phyloP scores from a whole-genome alignment of 2,888 invertebrate species.

The Plebejus anna region DNA sequence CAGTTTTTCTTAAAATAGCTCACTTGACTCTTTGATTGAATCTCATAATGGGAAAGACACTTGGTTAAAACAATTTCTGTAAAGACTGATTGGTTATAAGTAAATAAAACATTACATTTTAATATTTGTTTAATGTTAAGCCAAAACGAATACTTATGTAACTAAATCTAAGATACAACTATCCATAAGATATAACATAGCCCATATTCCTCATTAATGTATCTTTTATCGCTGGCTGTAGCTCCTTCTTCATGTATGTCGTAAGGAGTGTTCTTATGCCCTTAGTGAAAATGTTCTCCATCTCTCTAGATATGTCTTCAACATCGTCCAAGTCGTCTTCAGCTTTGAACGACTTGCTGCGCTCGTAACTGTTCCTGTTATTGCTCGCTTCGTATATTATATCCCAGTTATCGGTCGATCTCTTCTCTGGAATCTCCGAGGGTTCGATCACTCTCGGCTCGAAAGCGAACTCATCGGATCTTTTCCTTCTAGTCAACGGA shows the following conservation, averaged over 20 bases:
- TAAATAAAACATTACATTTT: background rate
- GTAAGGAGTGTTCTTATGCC: constrained; percentile 90
- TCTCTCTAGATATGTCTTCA: constrained; percentile 86
- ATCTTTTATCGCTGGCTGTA: constrained; percentile 92
- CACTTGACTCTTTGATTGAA: background rate
- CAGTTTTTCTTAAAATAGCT: background rate
- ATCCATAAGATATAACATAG: constrained; percentile 91
- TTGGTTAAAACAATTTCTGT: background rate
- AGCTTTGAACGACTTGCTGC: constrained; percentile 71
- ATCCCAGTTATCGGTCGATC: constrained; percentile 60
- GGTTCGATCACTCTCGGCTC: constrained; percentile 53
- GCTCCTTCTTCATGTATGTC: constrained; percentile 89
- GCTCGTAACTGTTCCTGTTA: constrained; percentile 63
- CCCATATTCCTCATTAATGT: constrained; percentile 93
- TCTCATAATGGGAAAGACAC: background rate
- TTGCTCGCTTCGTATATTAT: constrained; percentile 59
- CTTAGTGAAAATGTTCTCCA: constrained; percentile 91
- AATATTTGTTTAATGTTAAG: background rate
- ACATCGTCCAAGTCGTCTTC: constrained; percentile 80
- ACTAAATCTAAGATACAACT: constrained; percentile 40
- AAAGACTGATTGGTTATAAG: background rate
- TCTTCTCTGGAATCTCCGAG: constrained; percentile 48
- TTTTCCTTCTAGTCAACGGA: constrained; percentile 54
- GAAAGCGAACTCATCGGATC: constrained; percentile 70
- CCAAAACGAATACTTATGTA: background rate